Conservation (phyloP, 2,888 invertebrate genomes). For the Saturnia pavonia region DNA sequence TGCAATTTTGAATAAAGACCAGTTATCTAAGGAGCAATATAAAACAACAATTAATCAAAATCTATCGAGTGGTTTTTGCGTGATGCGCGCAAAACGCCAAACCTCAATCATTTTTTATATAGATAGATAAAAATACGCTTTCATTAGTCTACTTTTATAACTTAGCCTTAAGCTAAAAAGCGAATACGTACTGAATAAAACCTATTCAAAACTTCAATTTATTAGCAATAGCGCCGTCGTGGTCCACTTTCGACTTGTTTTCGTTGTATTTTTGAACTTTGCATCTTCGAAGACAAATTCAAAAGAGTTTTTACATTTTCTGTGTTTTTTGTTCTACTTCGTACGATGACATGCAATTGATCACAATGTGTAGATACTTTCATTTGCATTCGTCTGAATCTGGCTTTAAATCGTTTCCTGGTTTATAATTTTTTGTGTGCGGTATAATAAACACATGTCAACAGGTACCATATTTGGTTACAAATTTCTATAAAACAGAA, state of each 20-base stretch:
- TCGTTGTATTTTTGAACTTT: slow-evolving; percentile 23
- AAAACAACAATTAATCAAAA: too few relatives aligned
- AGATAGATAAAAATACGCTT: slow-evolving; percentile 4
- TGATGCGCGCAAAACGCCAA: too few relatives aligned
- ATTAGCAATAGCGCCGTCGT: slow-evolving; percentile 28
- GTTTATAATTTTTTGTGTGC: neutral
- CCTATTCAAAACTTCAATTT: slow-evolving; percentile 33
- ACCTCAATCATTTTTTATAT: too few relatives aligned
- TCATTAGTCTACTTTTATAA: slow-evolving; percentile 6
- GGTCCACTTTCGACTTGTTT: slow-evolving; percentile 32
- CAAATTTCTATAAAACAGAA: neutral
- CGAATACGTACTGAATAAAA: slow-evolving; percentile 30
- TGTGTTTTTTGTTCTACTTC: slow-evolving; percentile 9
- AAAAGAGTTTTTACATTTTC: neutral
- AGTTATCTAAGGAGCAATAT: too few relatives aligned
- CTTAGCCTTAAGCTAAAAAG: slow-evolving; percentile 34
- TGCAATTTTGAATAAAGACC: too few relatives aligned
- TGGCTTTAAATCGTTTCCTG: neutral
- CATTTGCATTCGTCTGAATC: neutral
- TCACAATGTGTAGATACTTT: neutral
- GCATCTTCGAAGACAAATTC: slow-evolving; percentile 2
- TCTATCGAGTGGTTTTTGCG: too few relatives aligned
- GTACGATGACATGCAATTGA: neutral
- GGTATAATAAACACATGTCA: neutral
- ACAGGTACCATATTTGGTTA: neutral